Evolutionary conservation across 2,888 invertebrate genomes (phyloP).

Genomic region (Cylindroiulus punctatus): DNA sequence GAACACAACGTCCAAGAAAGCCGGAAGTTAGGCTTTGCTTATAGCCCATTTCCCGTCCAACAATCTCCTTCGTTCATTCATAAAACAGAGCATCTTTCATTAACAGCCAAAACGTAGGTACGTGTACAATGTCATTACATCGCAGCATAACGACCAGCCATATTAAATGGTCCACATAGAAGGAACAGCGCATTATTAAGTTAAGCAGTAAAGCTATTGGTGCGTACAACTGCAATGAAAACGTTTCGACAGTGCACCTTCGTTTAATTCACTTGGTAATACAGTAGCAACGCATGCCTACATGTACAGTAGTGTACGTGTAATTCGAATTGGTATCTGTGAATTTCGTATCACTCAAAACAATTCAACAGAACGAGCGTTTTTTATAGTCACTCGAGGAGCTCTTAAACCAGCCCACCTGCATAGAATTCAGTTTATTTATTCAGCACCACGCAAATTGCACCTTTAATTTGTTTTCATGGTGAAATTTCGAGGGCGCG

Average conservation of each 20-base stretch:
- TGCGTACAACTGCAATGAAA: neutral
- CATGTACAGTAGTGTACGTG: neutral
- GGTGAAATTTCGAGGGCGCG: neutral
- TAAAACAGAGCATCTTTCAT: neutral
- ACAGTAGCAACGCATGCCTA: no score
- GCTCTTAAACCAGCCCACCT: neutral
- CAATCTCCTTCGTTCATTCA: slow-evolving; percentile 32
- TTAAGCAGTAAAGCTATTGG: neutral
- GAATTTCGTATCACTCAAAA: slow-evolving; percentile 10
- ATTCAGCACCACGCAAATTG: neutral
- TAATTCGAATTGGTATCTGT: slow-evolving; percentile 23
- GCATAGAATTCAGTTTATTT: neutral
- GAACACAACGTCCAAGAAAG: neutral
- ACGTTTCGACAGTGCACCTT: neutral
- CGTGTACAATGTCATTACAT: neutral
- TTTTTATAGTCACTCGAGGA: slow-evolving; percentile 17
- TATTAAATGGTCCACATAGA: slow-evolving; percentile 14
- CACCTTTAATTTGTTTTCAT: neutral
- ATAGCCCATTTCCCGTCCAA: neutral
- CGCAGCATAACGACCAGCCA: slow-evolving; percentile 4
- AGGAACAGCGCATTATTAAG: slow-evolving; percentile 12
- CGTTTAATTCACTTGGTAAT: slow-evolving; percentile 32
- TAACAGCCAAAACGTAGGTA: neutral
- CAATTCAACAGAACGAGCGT: neutral
- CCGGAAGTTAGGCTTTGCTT: neutral